These are phyloP conservation scores for Melanogrammus aeglefinus DNA, from an alignment of 2,797 vertebrate genomes.

Conservation along the genomic window DNA sequence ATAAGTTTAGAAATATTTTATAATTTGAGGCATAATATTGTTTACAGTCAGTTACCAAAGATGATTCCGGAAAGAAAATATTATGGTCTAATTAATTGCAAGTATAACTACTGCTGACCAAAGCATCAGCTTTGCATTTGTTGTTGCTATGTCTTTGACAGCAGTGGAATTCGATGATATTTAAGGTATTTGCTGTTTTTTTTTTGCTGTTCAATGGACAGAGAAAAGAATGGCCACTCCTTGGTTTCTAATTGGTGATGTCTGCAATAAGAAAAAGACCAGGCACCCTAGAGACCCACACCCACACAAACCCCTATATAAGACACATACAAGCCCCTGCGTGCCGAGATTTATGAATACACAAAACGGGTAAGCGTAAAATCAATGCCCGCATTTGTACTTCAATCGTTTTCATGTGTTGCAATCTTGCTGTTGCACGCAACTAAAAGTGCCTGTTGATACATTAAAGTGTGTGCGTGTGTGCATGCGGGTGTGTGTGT, in stretches of 20 bases:
- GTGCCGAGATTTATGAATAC: not conserved
- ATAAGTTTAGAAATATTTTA: not conserved
- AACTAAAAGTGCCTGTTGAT: not conserved
- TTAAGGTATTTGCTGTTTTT: not conserved
- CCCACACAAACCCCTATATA: not conserved
- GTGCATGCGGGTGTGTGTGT: not conserved
- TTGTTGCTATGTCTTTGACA: not conserved
- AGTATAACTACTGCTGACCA: not conserved
- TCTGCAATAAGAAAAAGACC: not conserved
- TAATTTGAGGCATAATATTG: not conserved
- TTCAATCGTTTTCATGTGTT: not conserved
- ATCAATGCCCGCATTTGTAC: not conserved
- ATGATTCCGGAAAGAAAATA: not conserved
- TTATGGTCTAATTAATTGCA: not conserved
- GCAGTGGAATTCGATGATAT: not conserved
- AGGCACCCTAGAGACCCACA: not conserved
- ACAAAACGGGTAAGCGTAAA: not conserved
- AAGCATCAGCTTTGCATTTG: not conserved
- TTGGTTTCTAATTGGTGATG: not conserved
- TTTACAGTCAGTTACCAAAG: not conserved
- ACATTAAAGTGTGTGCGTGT: not conserved
- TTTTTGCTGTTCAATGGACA: not conserved
- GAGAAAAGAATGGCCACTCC: not conserved
- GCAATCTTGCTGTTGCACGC: not conserved
- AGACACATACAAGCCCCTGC: conserved; percentile 1